A percentile compares a stretch with the other conserved stretches of the same genome.
Conservation (phyloP, 1,140 invertebrate genomes). For the Drosophila rhopaloa region DNA sequence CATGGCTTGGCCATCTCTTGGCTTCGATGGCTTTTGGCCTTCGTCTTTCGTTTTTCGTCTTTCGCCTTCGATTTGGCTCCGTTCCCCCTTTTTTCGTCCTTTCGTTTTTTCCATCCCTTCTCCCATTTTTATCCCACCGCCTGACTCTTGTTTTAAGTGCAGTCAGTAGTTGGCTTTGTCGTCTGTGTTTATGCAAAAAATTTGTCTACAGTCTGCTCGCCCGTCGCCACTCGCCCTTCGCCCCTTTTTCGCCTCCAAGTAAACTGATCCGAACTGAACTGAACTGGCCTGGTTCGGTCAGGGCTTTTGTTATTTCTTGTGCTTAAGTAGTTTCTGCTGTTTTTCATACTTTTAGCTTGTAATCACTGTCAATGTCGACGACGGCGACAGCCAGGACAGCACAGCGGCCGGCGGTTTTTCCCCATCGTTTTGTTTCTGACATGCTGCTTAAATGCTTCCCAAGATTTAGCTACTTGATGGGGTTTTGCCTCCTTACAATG, state of each 20-base stretch:
- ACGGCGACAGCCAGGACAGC: constrained; percentile 35
- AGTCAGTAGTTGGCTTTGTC: constrained; percentile 79
- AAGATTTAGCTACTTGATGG: constrained; percentile 82
- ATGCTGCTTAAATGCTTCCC: constrained; percentile 81
- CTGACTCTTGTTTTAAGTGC: constrained; percentile 78
- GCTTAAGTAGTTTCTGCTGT: constrained; percentile 82
- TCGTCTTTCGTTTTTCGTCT: constrained; percentile 44
- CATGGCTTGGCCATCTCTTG: constrained; percentile 43
- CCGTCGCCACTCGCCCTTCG: neutral
- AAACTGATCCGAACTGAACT: neutral
- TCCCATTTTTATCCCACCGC: neutral
- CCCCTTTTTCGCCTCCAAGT: too few species aligned
- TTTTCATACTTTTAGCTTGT: constrained; percentile 83
- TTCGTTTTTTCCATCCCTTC: neutral
- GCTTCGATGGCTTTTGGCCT: constrained; percentile 59
- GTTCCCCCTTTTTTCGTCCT: constrained; percentile 7
- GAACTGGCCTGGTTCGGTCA: constrained; percentile 31
- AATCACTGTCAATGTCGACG: constrained; percentile 83
- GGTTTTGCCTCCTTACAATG: constrained; percentile 75
- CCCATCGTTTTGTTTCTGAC: constrained; percentile 73
- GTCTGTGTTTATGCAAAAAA: constrained; percentile 83
- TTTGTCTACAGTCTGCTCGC: constrained; percentile 66
- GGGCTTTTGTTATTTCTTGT: constrained; percentile 78
- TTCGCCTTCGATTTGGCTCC: constrained; percentile 64
- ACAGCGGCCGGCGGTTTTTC: constrained; percentile 35